These are phyloP conservation scores for Pavo muticus DNA, from an alignment of 2,113 vertebrate species.

Conservation along the genomic window DNA sequence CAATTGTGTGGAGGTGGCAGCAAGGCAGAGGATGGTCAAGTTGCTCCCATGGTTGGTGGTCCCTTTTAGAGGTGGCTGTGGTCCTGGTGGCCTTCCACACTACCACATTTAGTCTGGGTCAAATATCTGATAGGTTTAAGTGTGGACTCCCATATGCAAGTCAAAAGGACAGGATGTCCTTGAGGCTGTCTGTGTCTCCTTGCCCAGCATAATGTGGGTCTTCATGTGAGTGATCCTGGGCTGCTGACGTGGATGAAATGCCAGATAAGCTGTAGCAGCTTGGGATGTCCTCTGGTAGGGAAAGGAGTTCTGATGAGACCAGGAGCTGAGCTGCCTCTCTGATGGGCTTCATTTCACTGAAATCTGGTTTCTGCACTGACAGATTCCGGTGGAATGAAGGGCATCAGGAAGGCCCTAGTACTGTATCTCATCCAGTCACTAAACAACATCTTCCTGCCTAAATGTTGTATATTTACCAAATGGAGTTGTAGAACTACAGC, in stretches of 20 bases:
- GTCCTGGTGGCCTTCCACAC: neutral
- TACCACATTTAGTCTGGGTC: fast-evolving
- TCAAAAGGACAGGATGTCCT: fast-evolving
- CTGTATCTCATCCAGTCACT: fast-evolving
- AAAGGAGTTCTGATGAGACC: neutral
- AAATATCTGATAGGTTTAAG: neutral
- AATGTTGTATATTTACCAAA: neutral
- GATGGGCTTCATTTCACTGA: constrained; percentile 69
- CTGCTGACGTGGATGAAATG: fast-evolving
- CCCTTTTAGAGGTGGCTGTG: neutral
- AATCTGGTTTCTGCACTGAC: constrained; percentile 39
- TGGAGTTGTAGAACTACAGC: neutral
- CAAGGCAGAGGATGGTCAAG: neutral
- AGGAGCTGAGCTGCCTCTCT: neutral
- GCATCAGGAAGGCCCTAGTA: neutral
- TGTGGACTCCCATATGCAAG: neutral
- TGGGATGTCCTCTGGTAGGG: neutral
- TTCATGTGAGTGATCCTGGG: neutral
- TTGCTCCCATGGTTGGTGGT: no score
- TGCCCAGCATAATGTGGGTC: fast-evolving
- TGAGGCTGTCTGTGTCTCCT: neutral
- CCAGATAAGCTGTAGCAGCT: fast-evolving
- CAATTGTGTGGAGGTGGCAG: neutral
- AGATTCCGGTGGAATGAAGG: constrained; percentile 78
- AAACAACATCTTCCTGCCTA: neutral